Conservation (phyloP, 2,888 invertebrate species). For the Drosophila lutescens region DNA sequence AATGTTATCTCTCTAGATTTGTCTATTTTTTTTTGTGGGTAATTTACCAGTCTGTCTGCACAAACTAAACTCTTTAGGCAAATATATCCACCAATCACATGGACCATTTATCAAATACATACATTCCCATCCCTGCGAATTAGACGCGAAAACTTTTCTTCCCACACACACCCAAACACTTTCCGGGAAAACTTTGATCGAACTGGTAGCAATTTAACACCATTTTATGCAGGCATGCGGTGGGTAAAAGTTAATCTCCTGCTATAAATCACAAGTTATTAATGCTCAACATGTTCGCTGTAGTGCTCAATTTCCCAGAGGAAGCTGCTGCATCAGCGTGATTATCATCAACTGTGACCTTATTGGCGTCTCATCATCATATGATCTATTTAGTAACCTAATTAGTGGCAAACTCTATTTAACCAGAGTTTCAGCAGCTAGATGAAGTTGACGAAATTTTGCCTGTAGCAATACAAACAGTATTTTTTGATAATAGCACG, state of each 20-base stretch:
- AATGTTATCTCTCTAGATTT: background rate
- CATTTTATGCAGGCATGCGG: constrained; percentile 35
- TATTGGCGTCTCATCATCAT: constrained; percentile 30
- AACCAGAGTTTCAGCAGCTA: constrained; percentile 13
- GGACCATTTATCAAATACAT: constrained; percentile 36
- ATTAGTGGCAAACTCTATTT: constrained; percentile 63
- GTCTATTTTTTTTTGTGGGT: background rate
- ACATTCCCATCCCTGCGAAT: constrained; percentile 48
- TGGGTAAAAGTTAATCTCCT: constrained; percentile 31
- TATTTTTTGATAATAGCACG: constrained; percentile 1
- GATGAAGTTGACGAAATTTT: constrained; percentile 15
- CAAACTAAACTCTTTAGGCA: constrained; percentile 9
- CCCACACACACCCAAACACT: background rate
- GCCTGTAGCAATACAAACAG: background rate
- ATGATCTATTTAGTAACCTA: constrained; percentile 47
- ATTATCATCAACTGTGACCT: constrained; percentile 25
- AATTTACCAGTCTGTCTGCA: constrained; percentile 2
- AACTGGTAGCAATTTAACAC: constrained; percentile 61
- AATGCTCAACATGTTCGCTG: constrained; percentile 65
- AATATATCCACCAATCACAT: constrained; percentile 12
- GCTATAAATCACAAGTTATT: constrained; percentile 74
- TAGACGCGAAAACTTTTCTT: constrained; percentile 52
- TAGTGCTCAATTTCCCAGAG: constrained; percentile 52
- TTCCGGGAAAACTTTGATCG: constrained; percentile 54
- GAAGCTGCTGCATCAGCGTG: constrained; percentile 37